phyloP scores from a whole-genome alignment of 2,797 vertebrate genomes.

The Bufotes viridis region DNA sequence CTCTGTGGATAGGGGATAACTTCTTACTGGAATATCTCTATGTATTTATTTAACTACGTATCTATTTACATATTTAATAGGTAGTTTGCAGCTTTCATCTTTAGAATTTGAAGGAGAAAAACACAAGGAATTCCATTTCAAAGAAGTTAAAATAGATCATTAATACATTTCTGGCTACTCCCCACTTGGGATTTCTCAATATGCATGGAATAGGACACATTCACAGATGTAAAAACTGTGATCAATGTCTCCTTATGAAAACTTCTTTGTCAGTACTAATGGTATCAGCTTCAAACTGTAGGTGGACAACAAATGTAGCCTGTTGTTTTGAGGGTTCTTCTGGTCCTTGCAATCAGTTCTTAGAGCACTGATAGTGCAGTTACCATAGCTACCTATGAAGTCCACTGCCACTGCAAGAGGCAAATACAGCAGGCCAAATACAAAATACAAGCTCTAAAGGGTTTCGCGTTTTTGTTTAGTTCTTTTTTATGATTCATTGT shows the following conservation, averaged over 20 bases:
- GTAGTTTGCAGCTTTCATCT: too few relatives aligned
- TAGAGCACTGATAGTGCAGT: neutral
- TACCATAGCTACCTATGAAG: conserved; percentile 6
- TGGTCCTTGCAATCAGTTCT: conserved; percentile 11
- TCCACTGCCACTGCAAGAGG: neutral
- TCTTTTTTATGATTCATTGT: neutral
- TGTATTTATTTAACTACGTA: too few relatives aligned
- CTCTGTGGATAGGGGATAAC: too few relatives aligned
- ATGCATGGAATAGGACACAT: neutral
- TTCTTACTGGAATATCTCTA: too few relatives aligned
- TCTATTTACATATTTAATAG: too few relatives aligned
- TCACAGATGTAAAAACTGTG: neutral
- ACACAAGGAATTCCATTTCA: too few relatives aligned
- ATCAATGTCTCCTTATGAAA: neutral
- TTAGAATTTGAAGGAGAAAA: too few relatives aligned
- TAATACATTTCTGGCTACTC: neutral
- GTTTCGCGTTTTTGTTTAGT: neutral
- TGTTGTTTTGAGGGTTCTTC: neutral
- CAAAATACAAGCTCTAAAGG: neutral
- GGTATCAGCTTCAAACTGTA: neutral
- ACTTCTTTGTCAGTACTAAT: conserved; percentile 3
- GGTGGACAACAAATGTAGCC: conserved; percentile 26
- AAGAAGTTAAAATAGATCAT: too few relatives aligned
- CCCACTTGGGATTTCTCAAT: neutral
- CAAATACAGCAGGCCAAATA: neutral